These are phyloP conservation scores for Coreius guichenoti DNA, from an alignment of 2,797 vertebrate genomes.

Conservation along the genomic window DNA sequence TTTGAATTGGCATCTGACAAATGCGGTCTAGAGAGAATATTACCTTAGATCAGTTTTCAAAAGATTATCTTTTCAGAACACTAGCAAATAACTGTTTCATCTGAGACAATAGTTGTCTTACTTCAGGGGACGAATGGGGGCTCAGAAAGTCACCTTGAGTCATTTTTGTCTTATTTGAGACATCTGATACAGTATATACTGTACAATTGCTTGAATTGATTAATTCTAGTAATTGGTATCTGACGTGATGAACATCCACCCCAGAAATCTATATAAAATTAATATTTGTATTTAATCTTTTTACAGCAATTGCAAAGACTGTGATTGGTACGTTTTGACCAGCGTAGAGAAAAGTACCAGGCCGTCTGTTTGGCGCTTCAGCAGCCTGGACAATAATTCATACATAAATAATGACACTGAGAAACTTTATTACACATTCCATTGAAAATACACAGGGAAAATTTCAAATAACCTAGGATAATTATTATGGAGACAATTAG, in stretches of 20 bases:
- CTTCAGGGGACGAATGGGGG: not conserved
- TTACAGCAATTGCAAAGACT: not conserved
- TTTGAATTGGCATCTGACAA: not conserved
- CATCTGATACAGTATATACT: not conserved
- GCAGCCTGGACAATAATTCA: not conserved
- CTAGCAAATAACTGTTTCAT: not conserved
- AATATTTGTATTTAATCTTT: not conserved
- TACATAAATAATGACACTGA: not conserved
- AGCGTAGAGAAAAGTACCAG: not conserved
- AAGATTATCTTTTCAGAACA: not conserved
- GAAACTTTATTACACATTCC: not conserved
- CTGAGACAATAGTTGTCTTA: not conserved
- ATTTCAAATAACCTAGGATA: not conserved
- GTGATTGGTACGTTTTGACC: not conserved
- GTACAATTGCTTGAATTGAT: not conserved
- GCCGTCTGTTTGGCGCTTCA: not conserved
- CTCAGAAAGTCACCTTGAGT: not conserved
- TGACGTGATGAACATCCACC: not conserved
- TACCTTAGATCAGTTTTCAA: not conserved
- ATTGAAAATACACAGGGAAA: not conserved
- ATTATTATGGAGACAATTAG: not conserved
- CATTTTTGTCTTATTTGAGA: not conserved
- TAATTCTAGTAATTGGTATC: not conserved
- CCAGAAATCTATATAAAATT: not conserved
- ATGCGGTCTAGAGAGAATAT: not conserved